Evolutionary conservation across 2,113 vertebrate genomes (phyloP).

Genomic region (Chaenogobius annularis): DNA sequence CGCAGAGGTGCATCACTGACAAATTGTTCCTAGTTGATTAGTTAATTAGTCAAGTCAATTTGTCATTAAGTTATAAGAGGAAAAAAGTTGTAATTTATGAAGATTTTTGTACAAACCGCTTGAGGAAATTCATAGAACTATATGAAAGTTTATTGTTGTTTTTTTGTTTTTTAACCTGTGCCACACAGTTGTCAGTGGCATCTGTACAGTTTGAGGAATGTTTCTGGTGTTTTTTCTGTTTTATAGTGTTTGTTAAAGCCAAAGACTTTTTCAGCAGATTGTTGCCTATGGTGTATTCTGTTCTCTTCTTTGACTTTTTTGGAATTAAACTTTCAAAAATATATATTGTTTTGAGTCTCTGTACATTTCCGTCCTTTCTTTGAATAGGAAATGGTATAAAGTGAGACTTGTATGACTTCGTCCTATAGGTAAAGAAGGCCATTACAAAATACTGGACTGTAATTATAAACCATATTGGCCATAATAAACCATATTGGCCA

Average conservation of each 20-base stretch:
- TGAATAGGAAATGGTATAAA: background rate
- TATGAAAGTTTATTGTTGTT: conserved; percentile 88
- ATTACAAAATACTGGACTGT: background rate
- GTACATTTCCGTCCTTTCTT: background rate
- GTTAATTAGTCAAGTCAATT: conserved; percentile 80
- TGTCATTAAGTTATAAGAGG: conserved; percentile 98
- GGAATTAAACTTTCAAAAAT: conserved; percentile 86
- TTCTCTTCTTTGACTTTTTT: conserved; percentile 90
- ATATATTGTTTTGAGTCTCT: background rate
- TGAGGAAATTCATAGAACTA: conserved; percentile 93
- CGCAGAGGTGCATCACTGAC: conserved; percentile 84
- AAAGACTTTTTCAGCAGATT: conserved; percentile 88
- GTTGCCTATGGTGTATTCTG: conserved; percentile 89
- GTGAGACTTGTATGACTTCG: too few relatives aligned
- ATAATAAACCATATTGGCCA: conserved; percentile 19
- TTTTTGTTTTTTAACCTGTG: conserved; percentile 93
- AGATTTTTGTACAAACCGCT: conserved; percentile 98
- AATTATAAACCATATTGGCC: background rate
- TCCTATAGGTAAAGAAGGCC: too few relatives aligned
- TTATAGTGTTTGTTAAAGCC: conserved; percentile 93
- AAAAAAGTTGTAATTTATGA: conserved; percentile 96
- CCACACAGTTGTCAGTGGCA: conserved; percentile 96
- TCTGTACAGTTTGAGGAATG: conserved; percentile 93
- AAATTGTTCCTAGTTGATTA: conserved; percentile 85
- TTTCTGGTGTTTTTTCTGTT: conserved; percentile 87